A percentile compares a stretch with the other conserved stretches of the same genome.
These are phyloP conservation scores for Sinopyrophorus schimmeli DNA, from an alignment of 2,888 invertebrate genomes.

Conservation along the genomic window DNA sequence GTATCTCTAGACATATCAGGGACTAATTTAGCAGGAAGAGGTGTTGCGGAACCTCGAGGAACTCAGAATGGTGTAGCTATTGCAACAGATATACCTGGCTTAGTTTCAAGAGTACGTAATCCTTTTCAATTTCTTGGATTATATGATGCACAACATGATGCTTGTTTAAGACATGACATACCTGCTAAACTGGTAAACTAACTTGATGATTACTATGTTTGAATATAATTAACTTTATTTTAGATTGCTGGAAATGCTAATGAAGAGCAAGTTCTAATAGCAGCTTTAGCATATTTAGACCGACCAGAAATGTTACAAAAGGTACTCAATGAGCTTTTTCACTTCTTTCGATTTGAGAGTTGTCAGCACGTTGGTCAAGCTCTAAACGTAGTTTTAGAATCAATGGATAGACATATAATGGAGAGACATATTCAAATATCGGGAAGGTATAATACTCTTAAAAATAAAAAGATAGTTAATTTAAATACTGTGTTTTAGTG, in stretches of 20 bases:
- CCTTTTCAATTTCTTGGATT: constrained; percentile 90
- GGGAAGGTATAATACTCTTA: constrained; percentile 70
- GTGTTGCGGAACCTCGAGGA: constrained; percentile 64
- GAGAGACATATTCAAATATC: constrained; percentile 93
- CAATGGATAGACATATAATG: constrained; percentile 84
- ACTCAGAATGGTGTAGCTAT: constrained; percentile 50
- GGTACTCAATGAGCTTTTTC: constrained; percentile 90
- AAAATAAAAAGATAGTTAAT: background rate
- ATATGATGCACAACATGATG: constrained; percentile 86
- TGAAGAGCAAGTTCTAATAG: constrained; percentile 86
- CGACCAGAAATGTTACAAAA: constrained; percentile 79
- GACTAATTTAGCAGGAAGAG: constrained; percentile 90
- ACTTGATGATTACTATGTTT: background rate
- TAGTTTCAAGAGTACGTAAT: constrained; percentile 72
- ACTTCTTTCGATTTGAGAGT: constrained; percentile 81
- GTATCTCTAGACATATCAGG: constrained; percentile 92
- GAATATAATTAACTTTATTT: constrained; percentile 29
- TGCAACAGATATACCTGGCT: constrained; percentile 84
- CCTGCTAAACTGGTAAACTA: constrained; percentile 78
- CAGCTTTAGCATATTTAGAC: constrained; percentile 82
- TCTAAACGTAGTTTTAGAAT: constrained; percentile 79
- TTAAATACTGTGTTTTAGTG: constrained; percentile 63
- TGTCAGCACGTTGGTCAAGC: constrained; percentile 76
- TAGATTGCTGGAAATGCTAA: constrained; percentile 90
- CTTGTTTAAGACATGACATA: constrained; percentile 87